Evolutionary conservation across 2,797 vertebrate genomes (phyloP), one percentile per base, ranked within the genome.

Genomic region (Sandelia bainsii): DNA sequence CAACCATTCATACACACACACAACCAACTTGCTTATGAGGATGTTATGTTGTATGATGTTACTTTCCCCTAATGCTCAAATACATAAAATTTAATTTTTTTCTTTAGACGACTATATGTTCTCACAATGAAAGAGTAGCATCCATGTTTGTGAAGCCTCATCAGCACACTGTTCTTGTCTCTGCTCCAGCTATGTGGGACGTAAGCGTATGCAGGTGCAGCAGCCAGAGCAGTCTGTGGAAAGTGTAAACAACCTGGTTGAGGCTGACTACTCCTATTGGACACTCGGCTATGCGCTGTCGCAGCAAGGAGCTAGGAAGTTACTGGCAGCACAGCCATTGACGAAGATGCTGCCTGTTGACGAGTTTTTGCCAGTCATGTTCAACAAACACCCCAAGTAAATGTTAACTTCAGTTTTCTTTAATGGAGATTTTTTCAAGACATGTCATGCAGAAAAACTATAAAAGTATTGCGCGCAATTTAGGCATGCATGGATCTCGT

Each of bases 251-350:
- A 95, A 95, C 86, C 87, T 95, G 81, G 95, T 95, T 1, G 78
- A 81, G 81, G 95, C 95, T 0, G 95, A 95, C 87, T 95, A 95
- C 76, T 95, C 95, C 7, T 95, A 95, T 68, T 95, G 95, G 95
- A 95, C 95, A 1, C 90, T 95, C 0, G 95, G 91, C 45, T 95
- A 95, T 0, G 94, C 90, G 1, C 85, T 95, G 40, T 95, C 95
- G 0, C 86, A 84, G 49, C 89, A 87, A 29, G 95, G 95, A 2
- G 95, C 94, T 48, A 87, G 50, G n/a, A 95, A 95, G 86, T 67
- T 95, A 6, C 68, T 95, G 74, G 86, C 74, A 1, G 94, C 92
- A 0, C 61, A 91, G 27, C 87, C 94, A 8, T 89, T 95, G 6
- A 57, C 70, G 1, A 92, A 74, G 86, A 95, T 95, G 94, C 87